Evolutionary conservation across 2,888 invertebrate genomes (phyloP).

Genomic region (Drosophila lutescens): DNA sequence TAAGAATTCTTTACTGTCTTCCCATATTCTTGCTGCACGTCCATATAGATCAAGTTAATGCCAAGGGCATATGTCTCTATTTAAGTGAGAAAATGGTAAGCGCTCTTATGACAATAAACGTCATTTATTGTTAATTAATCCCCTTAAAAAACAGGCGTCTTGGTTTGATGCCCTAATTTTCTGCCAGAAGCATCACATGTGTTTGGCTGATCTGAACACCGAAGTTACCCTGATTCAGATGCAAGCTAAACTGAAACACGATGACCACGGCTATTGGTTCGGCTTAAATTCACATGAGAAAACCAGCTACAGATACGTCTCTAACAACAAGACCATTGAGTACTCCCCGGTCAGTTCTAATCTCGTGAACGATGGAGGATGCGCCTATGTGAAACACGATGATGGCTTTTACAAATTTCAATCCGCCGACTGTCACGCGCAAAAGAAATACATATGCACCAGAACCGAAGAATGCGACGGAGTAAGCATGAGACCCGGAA

Average conservation of each 20-base stretch:
- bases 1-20: background rate
- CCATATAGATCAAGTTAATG: background rate
- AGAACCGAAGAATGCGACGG: slow-evolving; percentile 25
- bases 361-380: slow-evolving; percentile 2
- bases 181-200: slow-evolving; percentile 34
- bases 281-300: slow-evolving; percentile 44
- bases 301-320: slow-evolving; percentile 15
- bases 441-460: slow-evolving; percentile 34
- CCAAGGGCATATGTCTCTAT: slow-evolving; percentile 38
- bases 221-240: background rate
- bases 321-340: background rate
- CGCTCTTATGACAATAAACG: background rate
- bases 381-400: slow-evolving; percentile 28
- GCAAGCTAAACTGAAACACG: accelerated
- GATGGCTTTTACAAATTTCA: background rate
- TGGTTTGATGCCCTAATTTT: slow-evolving; percentile 41
- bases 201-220: slow-evolving; percentile 35
- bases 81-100: slow-evolving; percentile 32
- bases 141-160: background rate
- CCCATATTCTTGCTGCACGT: slow-evolving; percentile 5
- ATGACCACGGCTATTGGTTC: slow-evolving; percentile 32
- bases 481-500: background rate
- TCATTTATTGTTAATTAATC: background rate
- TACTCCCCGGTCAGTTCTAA: slow-evolving; percentile 4
- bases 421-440: slow-evolving; percentile 9